Percentiles rank a stretch among this genome's conserved stretches.
These are phyloP conservation scores for Andrena bicolor DNA, from an alignment of 2,888 invertebrate species.

Conservation along the genomic window DNA sequence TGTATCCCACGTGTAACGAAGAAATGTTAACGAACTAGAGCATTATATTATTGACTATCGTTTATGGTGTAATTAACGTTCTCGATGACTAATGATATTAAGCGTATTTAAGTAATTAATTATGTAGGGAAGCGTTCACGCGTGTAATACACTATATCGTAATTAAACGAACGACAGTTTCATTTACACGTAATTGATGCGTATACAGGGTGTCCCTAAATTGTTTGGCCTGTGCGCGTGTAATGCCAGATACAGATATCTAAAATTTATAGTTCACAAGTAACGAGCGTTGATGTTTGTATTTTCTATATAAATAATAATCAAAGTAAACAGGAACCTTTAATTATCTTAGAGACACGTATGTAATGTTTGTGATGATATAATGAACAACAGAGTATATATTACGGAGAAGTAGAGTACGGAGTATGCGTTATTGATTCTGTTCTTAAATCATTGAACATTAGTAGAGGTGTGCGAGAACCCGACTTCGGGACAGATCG, in stretches of 20 bases:
- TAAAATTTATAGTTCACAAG: conserved; percentile 31
- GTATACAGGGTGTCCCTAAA: neutral
- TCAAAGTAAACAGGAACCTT: conserved; percentile 12
- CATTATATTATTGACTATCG: conserved; percentile 24
- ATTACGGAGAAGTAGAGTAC: conserved; percentile 22
- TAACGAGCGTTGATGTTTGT: conserved; percentile 45
- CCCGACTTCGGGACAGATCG: too few relatives aligned
- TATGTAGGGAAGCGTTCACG: conserved; percentile 37
- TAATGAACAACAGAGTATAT: conserved; percentile 20
- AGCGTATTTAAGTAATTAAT: conserved; percentile 10
- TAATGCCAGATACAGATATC: conserved; percentile 9
- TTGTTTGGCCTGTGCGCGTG: neutral
- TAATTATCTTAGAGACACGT: conserved; percentile 22
- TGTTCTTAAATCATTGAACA: conserved; percentile 3
- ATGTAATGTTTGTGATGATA: conserved; percentile 26
- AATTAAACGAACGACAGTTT: conserved; percentile 34
- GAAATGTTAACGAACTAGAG: conserved; percentile 25
- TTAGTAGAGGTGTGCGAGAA: neutral
- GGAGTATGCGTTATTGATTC: conserved; percentile 24
- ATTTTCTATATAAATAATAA: conserved; percentile 46
- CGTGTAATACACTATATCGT: conserved; percentile 21
- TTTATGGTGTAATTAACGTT: conserved; percentile 8
- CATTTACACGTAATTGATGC: conserved; percentile 13
- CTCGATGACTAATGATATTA: too few relatives aligned
- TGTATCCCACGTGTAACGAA: conserved; percentile 7